These are phyloP conservation scores for Acanthosepion esculentum DNA, from an alignment of 2,888 invertebrate species.

Conservation along the genomic window DNA sequence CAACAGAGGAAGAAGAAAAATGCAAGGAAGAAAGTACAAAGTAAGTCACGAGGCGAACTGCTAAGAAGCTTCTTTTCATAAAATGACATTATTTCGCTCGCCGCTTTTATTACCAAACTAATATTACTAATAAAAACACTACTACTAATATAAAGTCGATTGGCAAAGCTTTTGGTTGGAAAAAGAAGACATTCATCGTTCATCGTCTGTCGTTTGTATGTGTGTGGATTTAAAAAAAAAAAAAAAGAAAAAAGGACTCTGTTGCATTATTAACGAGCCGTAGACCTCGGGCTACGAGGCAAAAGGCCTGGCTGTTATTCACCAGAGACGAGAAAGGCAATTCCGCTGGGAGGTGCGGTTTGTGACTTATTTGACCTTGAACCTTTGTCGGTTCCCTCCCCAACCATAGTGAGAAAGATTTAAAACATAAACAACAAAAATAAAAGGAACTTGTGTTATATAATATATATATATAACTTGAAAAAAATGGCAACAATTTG, in stretches of 20 bases:
- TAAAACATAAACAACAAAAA: background rate
- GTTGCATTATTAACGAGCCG: too few species aligned
- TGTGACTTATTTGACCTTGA: background rate
- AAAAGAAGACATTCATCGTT: too few species aligned
- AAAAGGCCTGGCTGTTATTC: background rate
- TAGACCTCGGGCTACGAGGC: too few species aligned
- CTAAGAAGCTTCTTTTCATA: background rate
- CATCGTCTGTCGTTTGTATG: background rate
- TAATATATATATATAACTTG: background rate
- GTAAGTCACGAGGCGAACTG: background rate
- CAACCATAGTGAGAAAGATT: background rate
- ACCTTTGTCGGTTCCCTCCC: background rate
- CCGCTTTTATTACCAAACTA: background rate
- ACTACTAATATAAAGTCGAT: background rate
- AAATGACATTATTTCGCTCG: background rate
- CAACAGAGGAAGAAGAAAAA: background rate
- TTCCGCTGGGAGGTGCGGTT: background rate
- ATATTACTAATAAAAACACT: too few species aligned
- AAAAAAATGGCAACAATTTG: background rate
- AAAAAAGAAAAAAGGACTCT: too few species aligned
- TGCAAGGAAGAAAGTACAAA: background rate
- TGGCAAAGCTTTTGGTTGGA: background rate
- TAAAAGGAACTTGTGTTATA: background rate
- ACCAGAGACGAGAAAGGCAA: background rate
- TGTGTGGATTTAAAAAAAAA: background rate